Conservation (phyloP, 2,113 vertebrate genomes). For the Anoura caudifer region DNA sequence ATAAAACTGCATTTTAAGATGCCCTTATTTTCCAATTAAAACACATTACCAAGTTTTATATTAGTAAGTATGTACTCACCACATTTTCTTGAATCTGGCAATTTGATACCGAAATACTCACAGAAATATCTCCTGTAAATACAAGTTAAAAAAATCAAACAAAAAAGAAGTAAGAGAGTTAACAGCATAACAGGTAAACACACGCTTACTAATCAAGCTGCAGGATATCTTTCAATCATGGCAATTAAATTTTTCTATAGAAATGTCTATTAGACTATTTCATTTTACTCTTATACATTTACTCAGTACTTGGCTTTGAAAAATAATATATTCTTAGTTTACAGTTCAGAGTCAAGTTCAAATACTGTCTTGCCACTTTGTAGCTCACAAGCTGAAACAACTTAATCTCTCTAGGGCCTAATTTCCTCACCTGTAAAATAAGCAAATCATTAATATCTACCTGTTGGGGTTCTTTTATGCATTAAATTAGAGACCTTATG, state of each 20-base stretch:
- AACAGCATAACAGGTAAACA: neutral
- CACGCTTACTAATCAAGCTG: neutral
- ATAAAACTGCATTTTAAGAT: constrained; percentile 40
- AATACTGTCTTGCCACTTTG: neutral
- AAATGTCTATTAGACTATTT: neutral
- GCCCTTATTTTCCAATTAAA: constrained; percentile 55
- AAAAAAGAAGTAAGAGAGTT: neutral
- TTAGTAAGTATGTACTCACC: constrained; percentile 83
- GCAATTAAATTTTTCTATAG: neutral
- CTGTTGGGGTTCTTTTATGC: neutral
- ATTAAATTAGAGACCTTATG: neutral
- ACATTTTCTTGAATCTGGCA: constrained; percentile 98
- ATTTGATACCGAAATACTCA: constrained; percentile 98
- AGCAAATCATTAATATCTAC: neutral
- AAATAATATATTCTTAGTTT: neutral
- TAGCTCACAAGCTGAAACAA: neutral
- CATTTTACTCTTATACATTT: neutral
- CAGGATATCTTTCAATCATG: neutral
- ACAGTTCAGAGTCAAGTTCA: neutral
- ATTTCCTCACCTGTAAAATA: neutral
- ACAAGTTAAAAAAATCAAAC: constrained; percentile 40
- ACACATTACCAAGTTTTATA: constrained; percentile 53
- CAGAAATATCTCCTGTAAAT: constrained; percentile 90
- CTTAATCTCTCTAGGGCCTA: neutral
- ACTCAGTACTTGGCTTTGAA: neutral